These are phyloP conservation scores for Mnemiopsis leidyi DNA, from an alignment of 37 sponge, comb jelly and placozoan genomes.

Conservation along the genomic window DNA sequence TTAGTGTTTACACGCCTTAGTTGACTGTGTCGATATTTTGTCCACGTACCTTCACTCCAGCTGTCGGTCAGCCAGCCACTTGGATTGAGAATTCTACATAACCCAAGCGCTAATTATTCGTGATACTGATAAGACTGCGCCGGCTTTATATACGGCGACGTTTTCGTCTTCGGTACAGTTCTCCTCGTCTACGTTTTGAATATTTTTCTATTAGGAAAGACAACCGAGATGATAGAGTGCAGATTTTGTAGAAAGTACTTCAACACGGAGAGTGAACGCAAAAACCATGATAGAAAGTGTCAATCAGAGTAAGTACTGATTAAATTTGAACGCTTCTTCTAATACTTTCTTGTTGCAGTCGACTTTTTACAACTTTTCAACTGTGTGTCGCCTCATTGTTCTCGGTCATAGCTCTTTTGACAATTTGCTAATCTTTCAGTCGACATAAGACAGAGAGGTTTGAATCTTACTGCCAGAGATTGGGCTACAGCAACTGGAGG, in stretches of 20 bases:
- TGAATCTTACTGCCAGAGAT: conserved; percentile 60
- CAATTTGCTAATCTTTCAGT: conserved; percentile 27
- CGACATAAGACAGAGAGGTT: conserved; percentile 57
- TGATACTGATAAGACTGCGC: not conserved
- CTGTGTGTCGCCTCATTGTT: too few species aligned
- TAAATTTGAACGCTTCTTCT: too few species aligned
- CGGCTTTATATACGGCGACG: not conserved
- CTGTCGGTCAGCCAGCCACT: too few species aligned
- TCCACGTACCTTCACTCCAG: too few species aligned
- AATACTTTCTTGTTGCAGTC: too few species aligned
- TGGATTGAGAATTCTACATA: not conserved
- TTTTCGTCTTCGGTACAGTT: not conserved
- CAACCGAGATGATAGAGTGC: conserved; percentile 51
- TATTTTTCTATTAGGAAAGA: too few species aligned
- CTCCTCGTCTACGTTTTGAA: not conserved
- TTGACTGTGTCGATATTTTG: too few species aligned
- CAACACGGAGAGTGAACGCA: not conserved
- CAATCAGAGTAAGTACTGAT: conserved; percentile 52
- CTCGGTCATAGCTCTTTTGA: too few species aligned
- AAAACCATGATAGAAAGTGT: conserved; percentile 56
- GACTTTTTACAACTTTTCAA: too few species aligned
- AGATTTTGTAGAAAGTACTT: conserved; percentile 2
- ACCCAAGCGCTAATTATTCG: not conserved
- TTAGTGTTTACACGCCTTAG: too few species aligned
- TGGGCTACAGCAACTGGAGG: conserved; percentile 55